These are phyloP conservation scores for Solenopsis invicta DNA, from an alignment of 1,140 invertebrate species.

Conservation along the genomic window DNA sequence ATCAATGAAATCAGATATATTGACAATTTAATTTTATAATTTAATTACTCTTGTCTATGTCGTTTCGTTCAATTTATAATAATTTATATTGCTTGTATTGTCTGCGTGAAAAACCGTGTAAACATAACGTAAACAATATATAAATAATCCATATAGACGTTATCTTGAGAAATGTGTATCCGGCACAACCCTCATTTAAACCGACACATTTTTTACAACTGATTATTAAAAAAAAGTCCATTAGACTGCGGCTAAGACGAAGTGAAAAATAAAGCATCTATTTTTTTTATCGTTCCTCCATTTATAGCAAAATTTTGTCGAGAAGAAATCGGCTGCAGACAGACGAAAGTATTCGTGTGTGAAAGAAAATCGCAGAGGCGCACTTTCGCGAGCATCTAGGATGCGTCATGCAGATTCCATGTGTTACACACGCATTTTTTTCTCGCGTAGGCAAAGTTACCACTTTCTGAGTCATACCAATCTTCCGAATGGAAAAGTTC, in stretches of 20 bases:
- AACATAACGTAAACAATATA: too few species aligned
- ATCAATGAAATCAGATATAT: too few species aligned
- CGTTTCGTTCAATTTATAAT: too few species aligned
- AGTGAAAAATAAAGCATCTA: neutral
- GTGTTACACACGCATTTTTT: conserved; percentile 18
- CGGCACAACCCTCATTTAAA: too few species aligned
- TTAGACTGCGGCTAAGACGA: neutral
- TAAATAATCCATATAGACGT: too few species aligned
- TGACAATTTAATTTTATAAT: too few species aligned
- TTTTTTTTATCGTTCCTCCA: neutral
- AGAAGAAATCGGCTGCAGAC: neutral
- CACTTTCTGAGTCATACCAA: conserved; percentile 49
- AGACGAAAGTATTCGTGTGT: neutral
- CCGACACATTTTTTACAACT: neutral
- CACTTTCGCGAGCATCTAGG: neutral
- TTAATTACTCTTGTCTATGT: too few species aligned
- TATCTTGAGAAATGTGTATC: too few species aligned
- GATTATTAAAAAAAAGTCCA: neutral
- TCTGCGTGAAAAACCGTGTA: too few species aligned
- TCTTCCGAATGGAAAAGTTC: conserved; percentile 41
- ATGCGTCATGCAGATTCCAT: conserved; percentile 25
- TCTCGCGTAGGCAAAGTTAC: neutral
- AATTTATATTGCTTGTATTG: too few species aligned
- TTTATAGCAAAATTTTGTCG: neutral
- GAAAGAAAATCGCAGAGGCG: neutral